Conservation (phyloP, 1,140 invertebrate species). For the Babylonia areolata region DNA sequence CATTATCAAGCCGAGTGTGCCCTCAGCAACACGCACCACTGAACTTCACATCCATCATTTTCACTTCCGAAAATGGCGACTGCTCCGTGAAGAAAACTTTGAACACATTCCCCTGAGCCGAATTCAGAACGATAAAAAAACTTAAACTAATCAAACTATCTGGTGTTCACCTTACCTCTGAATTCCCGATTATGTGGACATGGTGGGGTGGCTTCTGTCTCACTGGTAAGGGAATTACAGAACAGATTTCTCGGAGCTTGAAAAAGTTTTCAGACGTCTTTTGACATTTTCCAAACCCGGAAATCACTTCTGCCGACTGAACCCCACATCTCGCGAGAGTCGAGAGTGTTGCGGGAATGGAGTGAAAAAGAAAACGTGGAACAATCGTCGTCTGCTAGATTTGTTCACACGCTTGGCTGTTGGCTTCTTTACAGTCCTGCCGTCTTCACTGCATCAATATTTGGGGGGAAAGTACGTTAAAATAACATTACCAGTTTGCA, state of each 20-base stretch:
- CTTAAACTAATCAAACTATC: not conserved
- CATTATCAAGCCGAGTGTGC: not conserved
- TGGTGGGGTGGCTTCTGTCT: not conserved
- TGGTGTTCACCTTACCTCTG: constrained; percentile 4
- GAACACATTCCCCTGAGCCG: not conserved
- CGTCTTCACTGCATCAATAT: too few species aligned
- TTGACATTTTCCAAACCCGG: constrained; percentile 35
- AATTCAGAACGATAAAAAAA: constrained; percentile 3
- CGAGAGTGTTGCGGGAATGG: constrained; percentile 5
- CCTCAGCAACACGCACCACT: constrained; percentile 23
- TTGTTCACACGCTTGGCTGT: not conserved
- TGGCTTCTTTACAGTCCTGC: not conserved
- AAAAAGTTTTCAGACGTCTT: not conserved
- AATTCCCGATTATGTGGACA: not conserved
- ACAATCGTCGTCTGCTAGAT: constrained; percentile 31
- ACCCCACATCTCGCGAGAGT: constrained; percentile 23
- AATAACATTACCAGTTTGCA: too few species aligned
- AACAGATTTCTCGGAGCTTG: not conserved
- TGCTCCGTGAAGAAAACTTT: too few species aligned
- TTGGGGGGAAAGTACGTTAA: too few species aligned
- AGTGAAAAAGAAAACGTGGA: not conserved
- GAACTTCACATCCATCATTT: constrained; percentile 3
- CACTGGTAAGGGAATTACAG: not conserved
- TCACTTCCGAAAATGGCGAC: constrained; percentile 41
- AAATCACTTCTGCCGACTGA: constrained; percentile 6